These are phyloP conservation scores for Melangyna quadrimaculata DNA, from an alignment of 2,888 invertebrate species.

Conservation along the genomic window DNA sequence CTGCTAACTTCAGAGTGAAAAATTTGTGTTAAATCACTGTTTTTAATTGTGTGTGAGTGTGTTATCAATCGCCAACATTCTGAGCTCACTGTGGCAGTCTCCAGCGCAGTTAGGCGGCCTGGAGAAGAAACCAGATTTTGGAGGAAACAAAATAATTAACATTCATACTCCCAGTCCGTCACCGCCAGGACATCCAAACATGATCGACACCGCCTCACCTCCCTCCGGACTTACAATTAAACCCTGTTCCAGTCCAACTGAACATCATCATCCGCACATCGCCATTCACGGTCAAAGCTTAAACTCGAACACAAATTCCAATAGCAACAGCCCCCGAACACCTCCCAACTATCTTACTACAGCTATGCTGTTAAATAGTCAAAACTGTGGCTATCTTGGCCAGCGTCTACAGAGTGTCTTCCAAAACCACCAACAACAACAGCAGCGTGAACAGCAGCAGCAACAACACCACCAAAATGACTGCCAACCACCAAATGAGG, in stretches of 20 bases:
- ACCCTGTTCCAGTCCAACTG: constrained; percentile 76
- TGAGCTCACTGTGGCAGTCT: constrained; percentile 81
- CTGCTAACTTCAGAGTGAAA: constrained; percentile 35
- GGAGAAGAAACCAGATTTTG: constrained; percentile 78
- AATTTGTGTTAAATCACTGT: constrained; percentile 4
- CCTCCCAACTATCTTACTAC: constrained; percentile 79
- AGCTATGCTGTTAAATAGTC: constrained; percentile 80
- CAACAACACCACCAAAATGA: constrained; percentile 76
- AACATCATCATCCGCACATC: constrained; percentile 73
- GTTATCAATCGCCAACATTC: constrained; percentile 77
- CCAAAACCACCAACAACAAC: constrained; percentile 76
- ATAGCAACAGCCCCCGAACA: constrained; percentile 72
- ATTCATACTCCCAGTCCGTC: constrained; percentile 78
- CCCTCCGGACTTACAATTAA: constrained; percentile 78
- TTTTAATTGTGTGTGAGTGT: constrained; percentile 25
- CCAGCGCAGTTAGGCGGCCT: constrained; percentile 79
- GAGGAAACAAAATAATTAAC: constrained; percentile 77
- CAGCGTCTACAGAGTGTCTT: constrained; percentile 80
- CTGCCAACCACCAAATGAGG: constrained; percentile 41
- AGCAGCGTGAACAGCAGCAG: constrained; percentile 74
- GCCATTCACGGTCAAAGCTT: constrained; percentile 74
- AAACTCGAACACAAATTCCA: constrained; percentile 74
- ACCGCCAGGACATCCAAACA: constrained; percentile 76
- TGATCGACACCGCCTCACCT: constrained; percentile 78
- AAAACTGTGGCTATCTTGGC: constrained; percentile 80